Evolutionary conservation across 2,113 vertebrate genomes (phyloP), one percentile per base, ranked within the genome.

Genomic region (Syngnathus typhle): DNA sequence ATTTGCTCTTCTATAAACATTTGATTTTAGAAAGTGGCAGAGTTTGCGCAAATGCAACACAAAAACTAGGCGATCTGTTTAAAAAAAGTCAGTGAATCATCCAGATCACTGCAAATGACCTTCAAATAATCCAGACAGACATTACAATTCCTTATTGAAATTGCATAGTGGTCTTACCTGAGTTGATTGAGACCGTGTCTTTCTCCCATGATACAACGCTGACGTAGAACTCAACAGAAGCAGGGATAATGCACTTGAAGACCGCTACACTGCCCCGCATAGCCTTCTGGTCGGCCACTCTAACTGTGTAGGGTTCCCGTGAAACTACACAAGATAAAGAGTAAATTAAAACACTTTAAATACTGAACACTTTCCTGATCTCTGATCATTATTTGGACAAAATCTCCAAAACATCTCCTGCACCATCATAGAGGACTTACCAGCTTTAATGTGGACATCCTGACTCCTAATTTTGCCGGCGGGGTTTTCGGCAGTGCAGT

Each of bases 191-290:
- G 79, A 98, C 93, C 74, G 97, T 99, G 94, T 99, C 97, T 91
- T 98, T 99, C 92, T 99, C 97, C 97, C 97, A 99, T 89, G 97
- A 99, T 91, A 97, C 92, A 74, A 98, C 96, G 85, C 92, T 91
- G 93, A 99, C 92, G 78, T 99, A 98, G 82, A 94, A 93, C 94
- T 98, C 97, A 86, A 99, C 97, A 69, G 95, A 97, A 92, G 96
- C 92, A 85, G 96, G 95, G 88, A 99, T 99, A 96, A 99, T 99
- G 96, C 97, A 99, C 97, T 99, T 99, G 94, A 99, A 99, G 91
- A 98, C 96, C 73, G 95, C 96, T 79, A 97, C 94, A 89, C 96
- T 96, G 93, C 97, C 97, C 94, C 97, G 93, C 95, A 98, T 97
- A 92, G 96, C 95, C 94, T 95, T 98, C 93, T 98, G 97, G 92